These are phyloP conservation scores for Heliothis virescens DNA, from an alignment of 1,140 invertebrate genomes.

Conservation along the genomic window DNA sequence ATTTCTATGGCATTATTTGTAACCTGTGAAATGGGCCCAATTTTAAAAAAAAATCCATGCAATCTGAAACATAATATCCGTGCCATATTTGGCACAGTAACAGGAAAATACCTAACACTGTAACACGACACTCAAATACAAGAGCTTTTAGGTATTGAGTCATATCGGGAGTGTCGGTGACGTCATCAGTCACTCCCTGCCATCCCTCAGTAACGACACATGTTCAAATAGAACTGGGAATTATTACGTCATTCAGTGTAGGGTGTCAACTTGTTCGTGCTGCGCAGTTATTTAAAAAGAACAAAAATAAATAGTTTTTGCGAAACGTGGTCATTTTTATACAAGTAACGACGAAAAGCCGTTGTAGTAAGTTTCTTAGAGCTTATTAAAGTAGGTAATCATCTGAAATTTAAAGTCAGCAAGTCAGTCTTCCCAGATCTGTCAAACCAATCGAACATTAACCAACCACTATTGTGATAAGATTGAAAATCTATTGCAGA, in stretches of 20 bases:
- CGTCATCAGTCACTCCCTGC: slow-evolving; percentile 28
- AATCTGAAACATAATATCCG: neutral
- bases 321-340: neutral
- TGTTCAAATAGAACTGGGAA: slow-evolving; percentile 8
- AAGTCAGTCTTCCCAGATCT: too few relatives aligned
- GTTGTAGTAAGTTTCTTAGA: too few relatives aligned
- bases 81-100: neutral
- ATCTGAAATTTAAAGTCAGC: too few relatives aligned
- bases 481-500: too few relatives aligned
- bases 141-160: slow-evolving; percentile 22
- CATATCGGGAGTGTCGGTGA: slow-evolving; percentile 13
- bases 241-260: neutral
- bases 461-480: too few relatives aligned
- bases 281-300: neutral
- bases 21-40: too few relatives aligned
- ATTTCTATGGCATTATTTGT: too few relatives aligned
- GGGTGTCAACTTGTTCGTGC: neutral
- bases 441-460: too few relatives aligned
- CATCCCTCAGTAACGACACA: slow-evolving; percentile 18
- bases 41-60: too few relatives aligned
- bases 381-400: too few relatives aligned
- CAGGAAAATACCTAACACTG: neutral
- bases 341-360: neutral
- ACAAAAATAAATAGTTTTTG: neutral
- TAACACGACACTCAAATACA: neutral